A percentile compares a stretch with the other conserved stretches of the same genome.
Conservation (phyloP, 2,113 vertebrate genomes). For the Cyrtonyx montezumae region DNA sequence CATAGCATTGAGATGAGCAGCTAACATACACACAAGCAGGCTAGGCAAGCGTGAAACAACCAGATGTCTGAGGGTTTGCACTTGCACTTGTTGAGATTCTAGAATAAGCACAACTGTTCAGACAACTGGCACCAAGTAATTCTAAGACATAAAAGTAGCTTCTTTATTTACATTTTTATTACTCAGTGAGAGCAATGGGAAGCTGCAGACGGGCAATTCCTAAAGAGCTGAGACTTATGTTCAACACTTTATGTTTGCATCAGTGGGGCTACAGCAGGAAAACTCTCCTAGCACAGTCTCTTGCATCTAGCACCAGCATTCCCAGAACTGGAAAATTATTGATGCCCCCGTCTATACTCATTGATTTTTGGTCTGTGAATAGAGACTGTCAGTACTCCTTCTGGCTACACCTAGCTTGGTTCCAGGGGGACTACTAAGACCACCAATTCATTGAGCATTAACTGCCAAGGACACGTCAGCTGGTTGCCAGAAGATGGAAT, state of each 20-base stretch:
- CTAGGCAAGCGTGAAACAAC: neutral
- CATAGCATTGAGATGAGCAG: neutral
- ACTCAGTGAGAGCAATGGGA: neutral
- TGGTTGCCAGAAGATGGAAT: neutral
- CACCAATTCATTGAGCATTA: neutral
- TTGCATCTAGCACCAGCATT: neutral
- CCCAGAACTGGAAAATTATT: neutral
- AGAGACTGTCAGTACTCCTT: neutral
- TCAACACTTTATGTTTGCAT: neutral
- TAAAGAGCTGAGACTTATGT: neutral
- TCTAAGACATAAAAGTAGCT: neutral
- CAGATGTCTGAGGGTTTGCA: constrained; percentile 14
- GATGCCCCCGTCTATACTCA: neutral
- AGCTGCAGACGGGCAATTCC: neutral
- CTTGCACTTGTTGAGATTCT: constrained; percentile 17
- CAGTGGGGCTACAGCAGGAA: neutral
- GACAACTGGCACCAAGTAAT: constrained; percentile 37
- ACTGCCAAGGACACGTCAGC: neutral
- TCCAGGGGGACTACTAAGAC: neutral
- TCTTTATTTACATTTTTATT: constrained; percentile 32
- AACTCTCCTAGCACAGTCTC: neutral
- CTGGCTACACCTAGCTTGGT: neutral
- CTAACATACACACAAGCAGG: neutral
- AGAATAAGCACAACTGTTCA: constrained; percentile 49
- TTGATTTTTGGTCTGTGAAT: neutral